Evolutionary conservation across 2,888 invertebrate species (phyloP).

Genomic region (Nephrotoma appendiculata): DNA sequence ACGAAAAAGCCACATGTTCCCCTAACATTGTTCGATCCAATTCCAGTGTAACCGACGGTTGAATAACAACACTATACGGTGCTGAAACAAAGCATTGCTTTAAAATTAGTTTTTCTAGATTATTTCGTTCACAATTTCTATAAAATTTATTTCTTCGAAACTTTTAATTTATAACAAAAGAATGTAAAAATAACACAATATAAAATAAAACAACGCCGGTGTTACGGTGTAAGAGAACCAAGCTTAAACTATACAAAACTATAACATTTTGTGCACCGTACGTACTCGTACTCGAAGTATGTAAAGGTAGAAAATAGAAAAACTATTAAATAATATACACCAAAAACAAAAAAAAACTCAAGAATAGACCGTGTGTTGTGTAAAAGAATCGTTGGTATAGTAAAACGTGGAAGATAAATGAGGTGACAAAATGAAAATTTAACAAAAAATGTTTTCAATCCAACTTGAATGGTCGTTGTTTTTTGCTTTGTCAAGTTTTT

Average conservation of each 20-base stretch:
- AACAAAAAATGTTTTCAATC: background rate
- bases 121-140: background rate
- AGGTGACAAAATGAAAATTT: background rate
- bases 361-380: background rate
- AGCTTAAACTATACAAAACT: background rate
- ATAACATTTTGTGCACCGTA: background rate
- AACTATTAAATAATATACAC: background rate
- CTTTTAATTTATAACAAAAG: background rate
- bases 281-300: background rate
- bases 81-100: too few species aligned
- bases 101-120: too few species aligned
- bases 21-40: too few species aligned
- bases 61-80: too few species aligned
- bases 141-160: background rate
- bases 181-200: background rate
- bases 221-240: background rate
- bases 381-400: background rate
- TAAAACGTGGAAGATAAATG: background rate
- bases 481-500: background rate
- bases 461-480: background rate
- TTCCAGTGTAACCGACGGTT: too few species aligned
- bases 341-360: background rate
- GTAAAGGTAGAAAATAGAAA: background rate
- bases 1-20: too few species aligned
- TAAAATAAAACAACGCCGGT: background rate